These are phyloP conservation scores for Pseudochromis fuscus DNA, from an alignment of 2,797 vertebrate species.

Conservation along the genomic window DNA sequence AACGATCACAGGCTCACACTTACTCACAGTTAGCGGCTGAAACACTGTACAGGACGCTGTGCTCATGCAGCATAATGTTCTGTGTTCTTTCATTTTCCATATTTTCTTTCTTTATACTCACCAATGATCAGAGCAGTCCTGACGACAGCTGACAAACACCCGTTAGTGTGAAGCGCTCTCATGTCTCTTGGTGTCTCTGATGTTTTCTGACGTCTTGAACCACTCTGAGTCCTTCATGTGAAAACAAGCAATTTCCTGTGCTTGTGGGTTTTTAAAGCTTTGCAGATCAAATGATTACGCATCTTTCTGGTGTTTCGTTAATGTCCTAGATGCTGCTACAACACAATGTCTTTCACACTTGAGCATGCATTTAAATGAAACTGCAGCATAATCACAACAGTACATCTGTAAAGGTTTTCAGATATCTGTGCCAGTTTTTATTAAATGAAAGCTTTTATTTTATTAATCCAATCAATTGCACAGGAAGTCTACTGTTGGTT, in stretches of 20 bases:
- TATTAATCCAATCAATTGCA: not conserved
- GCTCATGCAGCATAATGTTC: not conserved
- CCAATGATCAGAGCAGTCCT: constrained; percentile 61
- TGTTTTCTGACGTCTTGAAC: not conserved
- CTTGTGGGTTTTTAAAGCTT: constrained; percentile 43
- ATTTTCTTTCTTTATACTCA: constrained; percentile 49
- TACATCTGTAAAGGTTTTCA: not conserved
- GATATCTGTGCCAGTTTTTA: too few relatives aligned
- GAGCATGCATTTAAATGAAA: not conserved
- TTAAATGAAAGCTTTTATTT: constrained; percentile 1
- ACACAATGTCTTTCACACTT: not conserved
- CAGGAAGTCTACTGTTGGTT: not conserved
- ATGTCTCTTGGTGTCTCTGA: constrained; percentile 27
- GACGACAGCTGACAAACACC: constrained; percentile 29
- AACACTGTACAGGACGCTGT: not conserved
- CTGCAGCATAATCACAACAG: not conserved
- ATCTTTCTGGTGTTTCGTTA: not conserved
- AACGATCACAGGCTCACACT: not conserved
- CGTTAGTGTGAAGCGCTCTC: constrained; percentile 5
- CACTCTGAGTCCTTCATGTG: not conserved
- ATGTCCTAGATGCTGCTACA: not conserved
- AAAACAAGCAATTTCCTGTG: constrained; percentile 58
- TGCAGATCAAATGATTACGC: constrained; percentile 21
- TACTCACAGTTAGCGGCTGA: not conserved
- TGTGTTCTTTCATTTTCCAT: not conserved